These are phyloP conservation scores for Campoletis raptor DNA, from an alignment of 2,888 invertebrate species.

Conservation along the genomic window DNA sequence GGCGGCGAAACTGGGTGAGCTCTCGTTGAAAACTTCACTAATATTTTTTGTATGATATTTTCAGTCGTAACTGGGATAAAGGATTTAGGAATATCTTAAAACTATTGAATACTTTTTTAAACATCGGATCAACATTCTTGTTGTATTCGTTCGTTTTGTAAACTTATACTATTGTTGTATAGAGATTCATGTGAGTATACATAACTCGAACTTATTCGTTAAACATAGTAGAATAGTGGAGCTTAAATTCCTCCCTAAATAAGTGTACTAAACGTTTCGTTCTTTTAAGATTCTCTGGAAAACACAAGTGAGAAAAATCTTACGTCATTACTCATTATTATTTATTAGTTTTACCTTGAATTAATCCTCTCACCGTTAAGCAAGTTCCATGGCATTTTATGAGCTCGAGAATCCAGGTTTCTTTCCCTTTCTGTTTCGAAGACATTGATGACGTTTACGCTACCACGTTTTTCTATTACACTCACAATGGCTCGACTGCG, in stretches of 20 bases:
- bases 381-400: slow-evolving; percentile 57
- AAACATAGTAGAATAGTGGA: background rate
- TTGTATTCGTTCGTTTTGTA: background rate
- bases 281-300: background rate
- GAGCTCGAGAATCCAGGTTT: slow-evolving; percentile 28
- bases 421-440: slow-evolving; percentile 23
- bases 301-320: background rate
- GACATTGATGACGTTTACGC: slow-evolving; percentile 12
- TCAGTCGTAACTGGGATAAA: background rate
- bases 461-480: background rate
- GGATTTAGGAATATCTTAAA: background rate
- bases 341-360: slow-evolving; percentile 32
- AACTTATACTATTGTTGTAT: background rate
- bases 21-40: background rate
- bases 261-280: background rate
- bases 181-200: background rate
- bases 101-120: background rate
- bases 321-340: slow-evolving; percentile 15
- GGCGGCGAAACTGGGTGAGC: slow-evolving; percentile 55
- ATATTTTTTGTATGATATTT: background rate
- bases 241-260: background rate
- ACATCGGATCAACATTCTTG: background rate
- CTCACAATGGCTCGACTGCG: slow-evolving; percentile 1
- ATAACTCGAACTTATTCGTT: background rate
- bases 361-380: slow-evolving; percentile 66